Percentiles rank a stretch among this genome's conserved stretches.
Conservation (phyloP, 1,140 invertebrate genomes). For the Tetramorium parvispinum region DNA sequence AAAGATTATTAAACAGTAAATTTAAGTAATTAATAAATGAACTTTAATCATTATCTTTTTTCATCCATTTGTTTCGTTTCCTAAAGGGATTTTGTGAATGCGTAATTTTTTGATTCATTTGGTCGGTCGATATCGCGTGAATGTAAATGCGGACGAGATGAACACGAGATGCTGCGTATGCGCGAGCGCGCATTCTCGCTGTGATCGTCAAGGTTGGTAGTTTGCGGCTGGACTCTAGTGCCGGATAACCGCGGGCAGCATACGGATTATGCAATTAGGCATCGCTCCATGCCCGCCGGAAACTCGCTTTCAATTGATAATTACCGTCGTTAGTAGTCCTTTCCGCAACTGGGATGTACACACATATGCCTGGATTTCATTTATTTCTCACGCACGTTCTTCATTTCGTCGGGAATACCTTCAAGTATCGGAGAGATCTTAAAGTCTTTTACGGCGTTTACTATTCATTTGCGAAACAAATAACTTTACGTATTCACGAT, state of each 20-base stretch:
- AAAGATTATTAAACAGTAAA: neutral
- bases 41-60: neutral
- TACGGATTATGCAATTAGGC: conserved; percentile 28
- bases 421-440: neutral
- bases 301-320: conserved; percentile 27
- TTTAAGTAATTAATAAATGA: neutral
- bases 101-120: neutral
- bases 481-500: neutral
- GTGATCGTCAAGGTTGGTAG: conserved; percentile 2
- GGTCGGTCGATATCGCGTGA: neutral
- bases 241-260: neutral
- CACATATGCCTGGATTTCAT: neutral
- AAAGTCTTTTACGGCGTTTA: neutral
- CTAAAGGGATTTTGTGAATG: neutral
- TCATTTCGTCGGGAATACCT: neutral
- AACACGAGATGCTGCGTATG: neutral
- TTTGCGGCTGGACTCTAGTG: neutral
- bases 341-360: neutral
- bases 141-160: neutral
- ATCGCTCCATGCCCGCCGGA: neutral
- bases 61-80: neutral
- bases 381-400: neutral
- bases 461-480: neutral
- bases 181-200: neutral
- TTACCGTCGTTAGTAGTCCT: conserved; percentile 14